A percentile compares a stretch with the other conserved stretches of the same genome.
phyloP scores from a whole-genome alignment of 2,797 vertebrate species.

The Pampus argenteus region DNA sequence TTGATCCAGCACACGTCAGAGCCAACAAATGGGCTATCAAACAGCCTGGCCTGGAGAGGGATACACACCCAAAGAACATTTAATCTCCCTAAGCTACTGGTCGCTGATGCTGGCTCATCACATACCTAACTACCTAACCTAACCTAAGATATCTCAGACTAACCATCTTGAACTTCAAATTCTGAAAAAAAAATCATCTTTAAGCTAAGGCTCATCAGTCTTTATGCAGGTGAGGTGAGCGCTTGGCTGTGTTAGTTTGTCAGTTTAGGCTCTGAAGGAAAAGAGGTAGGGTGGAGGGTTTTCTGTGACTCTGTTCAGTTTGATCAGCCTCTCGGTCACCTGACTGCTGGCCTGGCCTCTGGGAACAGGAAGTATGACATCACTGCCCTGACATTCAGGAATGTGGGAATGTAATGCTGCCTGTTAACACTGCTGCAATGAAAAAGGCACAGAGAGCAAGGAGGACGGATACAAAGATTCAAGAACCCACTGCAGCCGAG shows the following conservation, averaged over 20 bases:
- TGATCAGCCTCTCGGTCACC: constrained; percentile 71
- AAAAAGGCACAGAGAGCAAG: constrained; percentile 45
- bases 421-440: constrained; percentile 62
- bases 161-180: constrained; percentile 63
- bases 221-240: constrained; percentile 27
- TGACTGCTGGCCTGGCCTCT: constrained; percentile 69
- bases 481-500: constrained; percentile 36
- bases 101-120: constrained; percentile 61
- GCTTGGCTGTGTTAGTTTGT: constrained; percentile 17
- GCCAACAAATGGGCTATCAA: constrained; percentile 63
- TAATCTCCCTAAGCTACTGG: constrained; percentile 71
- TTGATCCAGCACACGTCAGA: constrained; percentile 54
- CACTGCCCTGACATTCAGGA: constrained; percentile 80
- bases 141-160: constrained; percentile 38
- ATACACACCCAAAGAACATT: constrained; percentile 69
- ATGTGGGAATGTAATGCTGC: constrained; percentile 81
- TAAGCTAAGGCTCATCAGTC: constrained; percentile 47
- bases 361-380: constrained; percentile 85
- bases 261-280: background rate
- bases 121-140: constrained; percentile 42
- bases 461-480: constrained; percentile 38
- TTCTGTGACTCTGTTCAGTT: constrained; percentile 56
- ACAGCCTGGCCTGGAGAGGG: constrained; percentile 52
- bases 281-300: constrained; percentile 24
- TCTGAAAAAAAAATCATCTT: constrained; percentile 47